These are phyloP conservation scores for Apis cerana DNA, from an alignment of 1,140 invertebrate genomes.

Conservation along the genomic window DNA sequence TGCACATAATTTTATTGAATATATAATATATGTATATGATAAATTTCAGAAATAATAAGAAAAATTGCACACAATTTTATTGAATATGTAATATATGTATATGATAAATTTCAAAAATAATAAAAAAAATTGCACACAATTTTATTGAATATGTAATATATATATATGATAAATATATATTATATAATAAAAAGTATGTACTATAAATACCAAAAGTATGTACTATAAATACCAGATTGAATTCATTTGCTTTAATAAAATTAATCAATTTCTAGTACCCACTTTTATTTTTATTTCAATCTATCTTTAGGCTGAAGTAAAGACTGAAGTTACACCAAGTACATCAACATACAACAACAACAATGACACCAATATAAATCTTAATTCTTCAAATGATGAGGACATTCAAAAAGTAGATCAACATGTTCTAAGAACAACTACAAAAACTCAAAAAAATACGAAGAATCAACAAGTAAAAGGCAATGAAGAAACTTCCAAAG, in stretches of 20 bases:
- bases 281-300: slow-evolving; percentile 70
- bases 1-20: background rate
- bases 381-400: slow-evolving; percentile 60
- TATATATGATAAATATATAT: background rate
- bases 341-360: slow-evolving; percentile 74
- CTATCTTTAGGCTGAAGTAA: slow-evolving; percentile 69
- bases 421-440: background rate
- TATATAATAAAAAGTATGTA: background rate
- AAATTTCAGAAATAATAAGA: too few relatives aligned
- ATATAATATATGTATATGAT: background rate
- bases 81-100: background rate
- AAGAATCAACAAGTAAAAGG: slow-evolving; percentile 55
- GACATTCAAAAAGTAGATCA: slow-evolving; percentile 3
- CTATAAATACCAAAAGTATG: slow-evolving; percentile 11
- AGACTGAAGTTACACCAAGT: slow-evolving; percentile 66
- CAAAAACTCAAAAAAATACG: slow-evolving; percentile 54
- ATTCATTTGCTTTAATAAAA: slow-evolving; percentile 17
- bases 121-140: background rate
- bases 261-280: slow-evolving; percentile 49
- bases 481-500: slow-evolving; percentile 53
- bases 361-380: slow-evolving; percentile 73
- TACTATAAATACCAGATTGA: slow-evolving; percentile 23
- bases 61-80: background rate
- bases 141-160: background rate
- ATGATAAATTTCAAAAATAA: background rate